phyloP scores from a whole-genome alignment of 2,113 vertebrate genomes.

The Odocoileus hemionus region DNA sequence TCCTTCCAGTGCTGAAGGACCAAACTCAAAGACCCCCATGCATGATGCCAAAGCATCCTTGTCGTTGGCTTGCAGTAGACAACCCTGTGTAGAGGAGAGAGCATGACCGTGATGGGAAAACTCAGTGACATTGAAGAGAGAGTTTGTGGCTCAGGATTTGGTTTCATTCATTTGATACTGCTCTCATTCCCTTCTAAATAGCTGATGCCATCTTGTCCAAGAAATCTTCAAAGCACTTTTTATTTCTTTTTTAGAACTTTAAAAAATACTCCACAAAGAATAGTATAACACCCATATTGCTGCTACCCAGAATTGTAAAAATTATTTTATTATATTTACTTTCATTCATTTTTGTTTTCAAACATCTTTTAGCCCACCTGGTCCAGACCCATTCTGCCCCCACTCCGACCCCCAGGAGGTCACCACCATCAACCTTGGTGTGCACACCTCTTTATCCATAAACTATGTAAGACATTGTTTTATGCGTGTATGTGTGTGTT shows the following conservation, averaged over 20 bases:
- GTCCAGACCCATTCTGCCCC: neutral
- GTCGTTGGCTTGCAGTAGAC: neutral
- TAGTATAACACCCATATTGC: neutral
- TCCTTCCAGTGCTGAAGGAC: neutral
- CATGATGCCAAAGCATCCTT: neutral
- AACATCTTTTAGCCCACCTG: neutral
- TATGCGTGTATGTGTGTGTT: neutral
- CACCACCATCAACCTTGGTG: neutral
- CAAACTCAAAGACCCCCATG: neutral
- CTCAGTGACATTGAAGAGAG: neutral
- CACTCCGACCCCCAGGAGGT: rapidly evolving
- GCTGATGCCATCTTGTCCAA: neutral
- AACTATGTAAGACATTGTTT: neutral
- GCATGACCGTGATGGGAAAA: neutral
- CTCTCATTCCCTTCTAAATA: neutral
- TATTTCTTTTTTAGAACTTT: neutral
- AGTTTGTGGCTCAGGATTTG: neutral
- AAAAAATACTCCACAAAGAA: neutral
- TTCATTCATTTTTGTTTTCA: neutral
- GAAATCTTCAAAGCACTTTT: neutral
- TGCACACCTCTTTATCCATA: neutral
- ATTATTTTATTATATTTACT: neutral
- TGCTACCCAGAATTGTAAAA: neutral
- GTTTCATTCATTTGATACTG: neutral
- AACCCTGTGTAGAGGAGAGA: neutral